Percentiles rank a stretch among this genome's conserved stretches.
Conservation (phyloP, 2,888 invertebrate species). For the Mimas tiliae region DNA sequence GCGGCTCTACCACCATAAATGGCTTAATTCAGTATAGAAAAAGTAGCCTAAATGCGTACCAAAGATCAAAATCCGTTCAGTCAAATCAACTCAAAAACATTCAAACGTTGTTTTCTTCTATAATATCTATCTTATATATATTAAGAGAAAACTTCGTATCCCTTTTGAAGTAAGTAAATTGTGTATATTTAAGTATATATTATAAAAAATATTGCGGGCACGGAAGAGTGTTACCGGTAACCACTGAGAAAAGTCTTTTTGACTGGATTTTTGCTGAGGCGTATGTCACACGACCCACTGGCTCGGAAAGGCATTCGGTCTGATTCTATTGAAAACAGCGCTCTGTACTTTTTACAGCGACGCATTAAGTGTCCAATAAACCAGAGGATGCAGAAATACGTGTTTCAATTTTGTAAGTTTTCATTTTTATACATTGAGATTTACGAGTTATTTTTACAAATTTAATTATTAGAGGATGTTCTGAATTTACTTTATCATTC, state of each 20-base stretch:
- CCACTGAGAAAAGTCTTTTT: constrained; percentile 52
- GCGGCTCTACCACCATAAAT: no score
- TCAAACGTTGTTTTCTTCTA: no score
- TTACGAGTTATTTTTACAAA: neutral
- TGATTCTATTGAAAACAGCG: constrained; percentile 14
- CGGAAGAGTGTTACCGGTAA: constrained; percentile 39
- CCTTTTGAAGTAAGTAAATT: no score
- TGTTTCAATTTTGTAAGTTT: neutral
- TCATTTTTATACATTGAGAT: neutral
- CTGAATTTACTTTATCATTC: neutral
- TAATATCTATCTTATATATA: no score
- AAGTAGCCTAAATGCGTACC: no score
- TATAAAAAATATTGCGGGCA: no score
- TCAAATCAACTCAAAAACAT: no score
- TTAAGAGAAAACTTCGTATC: no score
- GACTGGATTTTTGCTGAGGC: constrained; percentile 51
- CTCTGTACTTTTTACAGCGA: constrained; percentile 28
- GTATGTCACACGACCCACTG: constrained; percentile 43
- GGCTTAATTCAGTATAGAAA: no score
- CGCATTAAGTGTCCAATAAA: constrained; percentile 32
- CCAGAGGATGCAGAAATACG: neutral
- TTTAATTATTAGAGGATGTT: neutral
- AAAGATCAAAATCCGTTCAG: no score
- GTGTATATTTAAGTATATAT: no score
- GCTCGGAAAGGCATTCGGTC: constrained; percentile 43